phyloP scores from a whole-genome alignment of 2,113 vertebrate species.

The Hippocampus abdominalis region DNA sequence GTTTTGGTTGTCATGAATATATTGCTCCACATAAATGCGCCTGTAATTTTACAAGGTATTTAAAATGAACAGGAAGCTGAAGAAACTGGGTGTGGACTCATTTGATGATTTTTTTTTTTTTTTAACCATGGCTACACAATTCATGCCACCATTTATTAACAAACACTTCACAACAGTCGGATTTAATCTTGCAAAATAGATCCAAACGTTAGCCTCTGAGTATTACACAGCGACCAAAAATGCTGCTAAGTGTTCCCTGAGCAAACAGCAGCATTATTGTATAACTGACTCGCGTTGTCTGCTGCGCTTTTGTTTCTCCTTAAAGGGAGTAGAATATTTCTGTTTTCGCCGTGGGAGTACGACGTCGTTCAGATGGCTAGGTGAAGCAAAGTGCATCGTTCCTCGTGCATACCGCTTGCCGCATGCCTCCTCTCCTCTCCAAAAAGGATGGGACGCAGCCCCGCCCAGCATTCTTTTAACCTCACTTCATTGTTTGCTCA shows the following conservation, averaged over 20 bases:
- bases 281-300: neutral
- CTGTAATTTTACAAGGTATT: too few species aligned
- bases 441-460: conserved; percentile 53
- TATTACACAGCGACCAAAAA: neutral
- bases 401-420: conserved; percentile 17
- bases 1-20: too few species aligned
- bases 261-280: neutral
- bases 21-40: too few species aligned
- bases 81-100: too few species aligned
- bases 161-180: too few species aligned
- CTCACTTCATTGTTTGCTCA: conserved; percentile 65
- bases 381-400: conserved; percentile 13
- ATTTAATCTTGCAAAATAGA: too few species aligned
- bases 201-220: neutral
- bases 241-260: conserved; percentile 3
- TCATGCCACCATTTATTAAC: neutral
- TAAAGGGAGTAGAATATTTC: conserved; percentile 8
- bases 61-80: too few species aligned
- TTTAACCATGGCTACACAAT: neutral
- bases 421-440: conserved; percentile 36
- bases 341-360: conserved; percentile 6
- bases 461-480: conserved; percentile 66
- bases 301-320: neutral
- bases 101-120: too few species aligned
- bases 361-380: conserved; percentile 3